These are phyloP conservation scores for Electrophaes corylata DNA, from an alignment of 2,888 invertebrate genomes.

Conservation along the genomic window DNA sequence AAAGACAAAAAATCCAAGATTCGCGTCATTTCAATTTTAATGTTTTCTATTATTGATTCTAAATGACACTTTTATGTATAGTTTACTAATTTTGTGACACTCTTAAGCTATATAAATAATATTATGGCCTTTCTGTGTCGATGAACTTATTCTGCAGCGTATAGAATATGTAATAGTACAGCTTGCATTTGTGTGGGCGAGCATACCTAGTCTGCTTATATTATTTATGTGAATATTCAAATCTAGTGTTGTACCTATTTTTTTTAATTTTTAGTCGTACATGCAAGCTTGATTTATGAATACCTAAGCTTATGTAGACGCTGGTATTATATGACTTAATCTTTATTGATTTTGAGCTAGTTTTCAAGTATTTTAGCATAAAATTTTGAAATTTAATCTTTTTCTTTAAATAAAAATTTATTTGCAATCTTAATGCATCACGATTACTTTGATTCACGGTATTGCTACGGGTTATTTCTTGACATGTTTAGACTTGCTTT, in stretches of 20 bases:
- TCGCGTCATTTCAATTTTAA: constrained; percentile 27
- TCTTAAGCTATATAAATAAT: constrained; percentile 31
- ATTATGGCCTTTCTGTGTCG: constrained; percentile 17
- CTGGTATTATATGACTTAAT: constrained; percentile 20
- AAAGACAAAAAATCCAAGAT: constrained; percentile 8
- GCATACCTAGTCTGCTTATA: constrained; percentile 3
- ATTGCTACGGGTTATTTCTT: not conserved
- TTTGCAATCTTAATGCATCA: not conserved
- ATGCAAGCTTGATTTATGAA: constrained; percentile 18
- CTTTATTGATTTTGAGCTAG: constrained; percentile 26
- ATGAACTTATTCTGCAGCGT: constrained; percentile 24
- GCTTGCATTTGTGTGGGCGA: constrained; percentile 22
- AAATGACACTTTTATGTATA: constrained; percentile 39
- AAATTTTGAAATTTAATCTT: constrained; percentile 3
- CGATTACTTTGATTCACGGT: constrained; percentile 4
- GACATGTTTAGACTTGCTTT: constrained; percentile 9
- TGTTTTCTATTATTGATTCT: constrained; percentile 38
- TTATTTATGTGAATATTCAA: constrained; percentile 26
- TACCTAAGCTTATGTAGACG: constrained; percentile 5
- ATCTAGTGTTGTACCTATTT: constrained; percentile 12
- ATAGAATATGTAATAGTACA: not conserved
- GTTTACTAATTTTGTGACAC: constrained; percentile 42
- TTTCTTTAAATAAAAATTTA: not conserved
- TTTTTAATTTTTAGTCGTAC: not conserved
- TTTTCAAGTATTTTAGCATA: constrained; percentile 18